Base-by-base conservation (phyloP, 2,113 vertebrate genomes). In the Erinaceus europaeus region DNA sequence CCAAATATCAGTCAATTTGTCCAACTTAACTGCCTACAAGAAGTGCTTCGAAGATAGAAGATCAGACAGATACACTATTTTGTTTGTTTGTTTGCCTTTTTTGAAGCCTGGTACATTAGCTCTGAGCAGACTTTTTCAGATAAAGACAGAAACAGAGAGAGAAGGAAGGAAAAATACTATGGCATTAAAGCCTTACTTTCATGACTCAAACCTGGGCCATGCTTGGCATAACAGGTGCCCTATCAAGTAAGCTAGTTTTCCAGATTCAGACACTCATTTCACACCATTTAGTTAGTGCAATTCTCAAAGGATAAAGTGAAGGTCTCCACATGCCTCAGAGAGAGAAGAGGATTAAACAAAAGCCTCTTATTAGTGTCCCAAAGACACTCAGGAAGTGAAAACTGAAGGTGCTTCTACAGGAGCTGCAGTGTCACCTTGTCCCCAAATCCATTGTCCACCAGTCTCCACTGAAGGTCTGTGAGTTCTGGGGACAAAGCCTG, bases 1-100 rank as follows among this genome's bases (percentile, higher is more conserved):
- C 75, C 72, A 32, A 8, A 25, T 13, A 46, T 82, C 71, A 42
- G 27, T 82, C 71, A 42, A n/a, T 62, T 32, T 36, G 48, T 36
- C 18, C 25, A 55, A 50, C 48, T 38, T 9, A n/a, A 85, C 71
- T 88, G 50, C 13, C 85, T 86, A 74, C 36, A 76, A 77, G 55
- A 75, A 69, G 53, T 81, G 65, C 12, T 55, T 64, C 42, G 68
- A 64, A 68, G 61, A 52, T 32, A 52, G 55, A 48, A 85, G 62
- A 10, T 44, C 32, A 32, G 32, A 21, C 4, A 42, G 64, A 82
- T n/a, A n/a, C n/a, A n/a, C n/a, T n/a, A n/a, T n/a, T n/a, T n/a
- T n/a, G n/a, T n/a, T n/a, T n/a, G n/a, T n/a, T n/a, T n/a, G n/a
- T n/a, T n/a, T n/a, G n/a, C n/a, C n/a, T n/a, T n/a, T n/a, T n/a